Conservation (phyloP, 2,113 vertebrate species). For the Gymnobelideus leadbeateri region DNA sequence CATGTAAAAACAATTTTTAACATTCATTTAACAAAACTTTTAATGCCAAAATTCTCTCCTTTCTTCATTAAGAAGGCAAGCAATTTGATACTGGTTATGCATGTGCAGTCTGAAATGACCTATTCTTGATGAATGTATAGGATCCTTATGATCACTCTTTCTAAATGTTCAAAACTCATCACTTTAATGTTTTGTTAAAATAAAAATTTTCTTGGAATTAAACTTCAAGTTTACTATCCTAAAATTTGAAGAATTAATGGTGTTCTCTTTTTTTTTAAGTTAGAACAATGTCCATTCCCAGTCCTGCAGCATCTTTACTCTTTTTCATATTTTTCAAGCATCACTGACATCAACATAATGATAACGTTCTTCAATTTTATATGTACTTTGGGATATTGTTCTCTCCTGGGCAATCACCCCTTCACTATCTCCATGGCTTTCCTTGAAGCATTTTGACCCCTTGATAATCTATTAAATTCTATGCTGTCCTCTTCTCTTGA, state of each 20-base stretch:
- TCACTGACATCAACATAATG: background rate
- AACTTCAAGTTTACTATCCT: background rate
- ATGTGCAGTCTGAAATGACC: background rate
- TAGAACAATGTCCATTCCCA: background rate
- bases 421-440: background rate
- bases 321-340: background rate
- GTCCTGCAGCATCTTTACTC: background rate
- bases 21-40: background rate
- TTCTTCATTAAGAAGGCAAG: background rate
- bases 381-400: background rate
- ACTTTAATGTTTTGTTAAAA: background rate
- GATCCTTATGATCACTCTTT: background rate
- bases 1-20: background rate
- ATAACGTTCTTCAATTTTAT: background rate
- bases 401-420: background rate
- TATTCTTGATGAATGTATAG: background rate
- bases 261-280: background rate
- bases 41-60: background rate
- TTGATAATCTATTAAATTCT: background rate
- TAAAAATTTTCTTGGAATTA: background rate
- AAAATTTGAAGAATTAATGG: background rate
- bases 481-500: background rate
- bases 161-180: background rate
- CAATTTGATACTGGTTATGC: background rate
- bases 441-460: background rate